Base-by-base conservation (phyloP, 2,888 invertebrate species). In the Diaphora mendica region DNA sequence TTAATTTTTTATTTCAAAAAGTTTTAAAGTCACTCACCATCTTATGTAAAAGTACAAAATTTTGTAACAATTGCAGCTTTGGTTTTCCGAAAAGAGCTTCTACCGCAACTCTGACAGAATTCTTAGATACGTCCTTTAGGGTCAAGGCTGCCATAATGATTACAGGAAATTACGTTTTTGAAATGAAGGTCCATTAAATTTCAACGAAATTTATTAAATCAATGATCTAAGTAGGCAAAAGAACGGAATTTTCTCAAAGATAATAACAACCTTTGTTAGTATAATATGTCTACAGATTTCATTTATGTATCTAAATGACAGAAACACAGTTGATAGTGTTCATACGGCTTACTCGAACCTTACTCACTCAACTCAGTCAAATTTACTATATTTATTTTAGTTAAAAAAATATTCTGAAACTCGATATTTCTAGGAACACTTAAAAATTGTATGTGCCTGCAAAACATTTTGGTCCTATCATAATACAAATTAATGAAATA, bases 401-500 rank as follows among this genome's bases (percentile, higher is more conserved):
- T 13, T 59, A 3, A 59, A 55, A 11, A 9, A 2, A 15, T 30
- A 59, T 59, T 59, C 15, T 13, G n/a, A 44, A 44, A 15, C 9
- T 39, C 9, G 11, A 11, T 42, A 44, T 30, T 48, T 48, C 30
- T 30, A 13, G 30, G 23, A n/a, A 35, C 13, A 23, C 48, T 48
- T 33, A n/a, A 33, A 51, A 26, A 26, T 42, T 30, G 42, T 69
- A 30, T 59, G 20, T 69, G 26, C 39, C 59, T 42, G 55, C 26
- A 42, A 62, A 62, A 48, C 23, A 8, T 48, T 64, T 48, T 48
- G 48, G 3, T 23, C 51, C 30, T 48, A 48, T 55, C n/a, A 35
- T 55, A 55, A 68, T 55, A 68, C 35, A 70, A 70, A 64, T 33
- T 48, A 33, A 44, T 48, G n/a, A 8, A 44, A 64, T 64, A 70